Base-by-base conservation (phyloP, 2,888 invertebrate species). In the Aporophyla nigra region DNA sequence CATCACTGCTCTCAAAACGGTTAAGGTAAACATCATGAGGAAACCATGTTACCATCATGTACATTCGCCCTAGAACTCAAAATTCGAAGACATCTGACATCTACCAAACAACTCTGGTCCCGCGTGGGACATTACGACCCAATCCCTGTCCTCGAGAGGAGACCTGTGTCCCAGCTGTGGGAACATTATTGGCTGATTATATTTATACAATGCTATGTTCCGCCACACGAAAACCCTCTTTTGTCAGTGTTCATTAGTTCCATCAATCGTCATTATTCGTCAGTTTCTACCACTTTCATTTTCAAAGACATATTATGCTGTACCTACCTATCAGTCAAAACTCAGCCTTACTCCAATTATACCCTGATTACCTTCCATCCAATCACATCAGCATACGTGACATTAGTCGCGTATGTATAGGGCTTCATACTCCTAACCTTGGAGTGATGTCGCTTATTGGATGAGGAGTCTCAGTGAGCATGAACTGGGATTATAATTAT, bases 341-440 rank as follows among this genome's bases (percentile, higher is more conserved):
- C 61, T 75, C 40, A 46, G 0, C 46, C 46, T 54, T 56, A 63
- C 77, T 49, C 49, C 65, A 56, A 9, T 40, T 46, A 27, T 9
- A 59, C 46, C 27, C 43, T 65, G 65, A 68, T 74, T 24, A 56
- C 59, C 58, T 65, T 84, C 19, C 24, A 63, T 71, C 59, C 74
- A 80, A 80, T 76, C 56, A 68, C 59, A 53, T 16, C 54, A 61
- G 63, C 49, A 43, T 56, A 74, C 68, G 71, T 77, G 80, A 61
- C 71, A 69, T 71, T 69, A 69, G 46, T 27, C 24, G 16, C 58
- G 63, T 78, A 21, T 43, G 58, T 59, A n/a, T 80, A 87, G 0
- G 89, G 89, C 86, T 88, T 89, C 89, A 61, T 51, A 61, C 54
- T 78, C 76, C 73, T 87, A 75, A 80, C 88, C 89, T 89, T 88